phyloP scores from a whole-genome alignment of 2,113 vertebrate species.

The Lampris megalopsis region DNA sequence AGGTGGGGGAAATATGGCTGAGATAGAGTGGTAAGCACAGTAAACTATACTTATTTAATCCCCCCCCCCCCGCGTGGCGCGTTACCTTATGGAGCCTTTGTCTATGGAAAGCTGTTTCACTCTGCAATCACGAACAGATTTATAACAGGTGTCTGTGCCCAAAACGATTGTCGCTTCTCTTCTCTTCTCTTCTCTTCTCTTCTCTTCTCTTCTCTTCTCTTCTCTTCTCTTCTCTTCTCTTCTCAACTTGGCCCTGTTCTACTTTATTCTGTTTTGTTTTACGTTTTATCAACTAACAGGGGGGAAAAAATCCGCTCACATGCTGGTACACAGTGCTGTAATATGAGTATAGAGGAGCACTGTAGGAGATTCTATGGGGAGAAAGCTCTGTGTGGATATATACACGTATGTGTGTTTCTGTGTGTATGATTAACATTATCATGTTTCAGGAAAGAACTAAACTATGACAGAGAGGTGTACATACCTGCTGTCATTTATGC shows the following conservation, averaged over 20 bases:
- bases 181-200: background rate
- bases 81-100: background rate
- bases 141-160: background rate
- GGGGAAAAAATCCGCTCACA: conserved; percentile 6
- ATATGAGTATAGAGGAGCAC: conserved; percentile 37
- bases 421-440: background rate
- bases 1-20: conserved; percentile 20
- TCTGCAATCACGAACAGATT: conserved; percentile 32
- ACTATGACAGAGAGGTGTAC: too few relatives aligned
- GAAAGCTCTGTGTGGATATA: background rate
- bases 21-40: conserved; percentile 23
- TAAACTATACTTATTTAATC: conserved; percentile 41
- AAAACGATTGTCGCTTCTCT: background rate
- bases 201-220: conserved; percentile 10
- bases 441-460: too few relatives aligned
- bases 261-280: background rate
- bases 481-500: too few relatives aligned
- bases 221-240: conserved; percentile 9
- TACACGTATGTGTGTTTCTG: conserved; percentile 24
- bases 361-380: conserved; percentile 24
- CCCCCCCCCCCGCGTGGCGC: conserved; percentile 2
- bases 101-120: conserved; percentile 16
- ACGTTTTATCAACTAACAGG: background rate
- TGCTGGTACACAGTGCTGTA: conserved; percentile 23
- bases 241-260: background rate